Base-by-base conservation (phyloP, 92 coral and sea anemone species). In the Parazoanthus swiftii region DNA sequence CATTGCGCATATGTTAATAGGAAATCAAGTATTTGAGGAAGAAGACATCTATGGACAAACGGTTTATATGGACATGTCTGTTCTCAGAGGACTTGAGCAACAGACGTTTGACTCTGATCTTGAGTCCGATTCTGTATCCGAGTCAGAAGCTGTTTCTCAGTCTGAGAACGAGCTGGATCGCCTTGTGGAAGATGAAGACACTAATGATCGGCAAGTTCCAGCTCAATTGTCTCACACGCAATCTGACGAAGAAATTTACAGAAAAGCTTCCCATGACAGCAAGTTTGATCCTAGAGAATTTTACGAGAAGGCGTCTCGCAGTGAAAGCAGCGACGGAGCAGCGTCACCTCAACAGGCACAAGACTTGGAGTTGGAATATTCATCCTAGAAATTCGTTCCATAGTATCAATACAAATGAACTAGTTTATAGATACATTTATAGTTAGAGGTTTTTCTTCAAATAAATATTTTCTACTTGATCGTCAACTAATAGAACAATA, bases 21-120 rank as follows among this genome's bases (percentile, higher is more conserved):
- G 38, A 42, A 67, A 67, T 16, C 43, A 67, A 67, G 42, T 82
- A 25, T 23, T 67, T 82, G 75, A 67, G 23, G 86, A 82, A 26
- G 82, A 51, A 50, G 82, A 79, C 20, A 79, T 79, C 2, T 79
- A 79, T 50, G 82, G 82, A 11, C 68, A 50, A 79, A 46, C 82
- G 8, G 39, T 79, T 51, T 79, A 79, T 46, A 79, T 79, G 82
- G 82, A 79, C 29, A 79, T 79, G 37, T 66, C 54, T 37, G 48
- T 46, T 37, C 37, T 82, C 54, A 3, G 20, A 38, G 56, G 38
- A 42, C 63, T 38, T 21, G 54, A 66, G 23, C 74, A 59, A n/a
- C 71, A 36, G n/a, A 14, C 73, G 63, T 10, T 44, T 4, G 86
- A 82, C 39, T 82, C 21, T 48, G 54, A 58, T 48, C 82, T 50